phyloP scores from a whole-genome alignment of 2,888 invertebrate genomes.

The Pemphredon lugubris region DNA sequence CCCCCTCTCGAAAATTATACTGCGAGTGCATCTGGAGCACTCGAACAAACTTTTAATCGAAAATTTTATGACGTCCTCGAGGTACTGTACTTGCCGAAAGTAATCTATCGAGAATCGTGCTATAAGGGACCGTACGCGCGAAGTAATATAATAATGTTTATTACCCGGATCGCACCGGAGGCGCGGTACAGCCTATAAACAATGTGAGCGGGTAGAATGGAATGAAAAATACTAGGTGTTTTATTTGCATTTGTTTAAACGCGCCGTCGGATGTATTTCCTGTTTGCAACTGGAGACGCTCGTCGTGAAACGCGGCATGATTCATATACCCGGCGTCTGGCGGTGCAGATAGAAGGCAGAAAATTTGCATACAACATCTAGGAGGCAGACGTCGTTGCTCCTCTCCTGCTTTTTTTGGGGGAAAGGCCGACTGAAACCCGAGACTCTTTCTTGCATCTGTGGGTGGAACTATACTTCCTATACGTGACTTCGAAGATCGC shows the following conservation, averaged over 20 bases:
- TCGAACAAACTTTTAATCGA: too few relatives aligned
- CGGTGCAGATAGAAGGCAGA: constrained; percentile 37
- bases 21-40: too few relatives aligned
- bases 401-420: constrained; percentile 33
- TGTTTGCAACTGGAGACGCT: constrained; percentile 56
- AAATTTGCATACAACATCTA: constrained; percentile 60
- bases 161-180: neutral
- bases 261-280: constrained; percentile 53
- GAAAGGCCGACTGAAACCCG: constrained; percentile 49
- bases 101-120: neutral
- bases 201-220: constrained; percentile 14
- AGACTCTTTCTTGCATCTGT: constrained; percentile 42
- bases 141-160: constrained; percentile 8
- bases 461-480: constrained; percentile 30
- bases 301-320: constrained; percentile 40
- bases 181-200: neutral
- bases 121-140: neutral
- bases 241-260: constrained; percentile 30
- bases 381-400: constrained; percentile 33
- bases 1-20: too few relatives aligned
- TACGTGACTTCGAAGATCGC: neutral
- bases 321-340: constrained; percentile 45
- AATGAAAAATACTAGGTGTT: constrained; percentile 13
- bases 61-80: too few relatives aligned
- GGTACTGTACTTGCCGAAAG: too few relatives aligned